These are phyloP conservation scores for Pseudorectes ferrugineus DNA, from an alignment of 2,113 vertebrate species.

Conservation along the genomic window DNA sequence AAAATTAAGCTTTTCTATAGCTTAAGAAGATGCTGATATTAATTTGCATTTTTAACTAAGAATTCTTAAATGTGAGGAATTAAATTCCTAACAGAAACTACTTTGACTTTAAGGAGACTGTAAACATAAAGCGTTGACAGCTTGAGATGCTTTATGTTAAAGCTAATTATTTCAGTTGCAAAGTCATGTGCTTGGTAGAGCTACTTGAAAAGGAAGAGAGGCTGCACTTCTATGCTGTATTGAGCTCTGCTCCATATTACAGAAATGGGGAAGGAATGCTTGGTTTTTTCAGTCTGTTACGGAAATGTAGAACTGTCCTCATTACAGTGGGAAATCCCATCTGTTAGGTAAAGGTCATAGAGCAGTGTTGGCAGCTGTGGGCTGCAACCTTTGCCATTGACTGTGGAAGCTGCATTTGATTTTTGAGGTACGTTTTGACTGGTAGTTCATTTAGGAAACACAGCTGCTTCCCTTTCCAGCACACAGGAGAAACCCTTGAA, in stretches of 20 bases:
- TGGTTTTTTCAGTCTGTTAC: neutral
- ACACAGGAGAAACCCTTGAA: neutral
- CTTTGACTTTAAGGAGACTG: neutral
- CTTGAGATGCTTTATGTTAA: neutral
- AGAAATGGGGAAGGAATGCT: neutral
- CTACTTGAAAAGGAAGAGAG: neutral
- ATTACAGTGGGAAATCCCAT: neutral
- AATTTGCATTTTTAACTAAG: neutral
- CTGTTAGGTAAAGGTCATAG: rapidly evolving
- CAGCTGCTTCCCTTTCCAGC: neutral
- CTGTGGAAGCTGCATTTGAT: neutral
- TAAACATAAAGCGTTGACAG: neutral
- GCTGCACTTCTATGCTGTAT: neutral
- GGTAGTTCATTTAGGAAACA: neutral
- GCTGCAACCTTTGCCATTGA: neutral
- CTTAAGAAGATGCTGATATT: neutral
- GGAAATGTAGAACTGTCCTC: neutral
- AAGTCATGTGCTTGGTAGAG: neutral
- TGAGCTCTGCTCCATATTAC: neutral
- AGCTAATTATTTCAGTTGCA: neutral
- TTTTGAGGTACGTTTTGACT: neutral
- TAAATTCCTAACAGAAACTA: neutral
- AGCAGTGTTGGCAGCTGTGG: neutral
- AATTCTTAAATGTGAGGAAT: neutral
- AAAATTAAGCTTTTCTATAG: neutral